A percentile compares a stretch with the other conserved stretches of the same genome.
Evolutionary conservation across 2,888 invertebrate species (phyloP).

Genomic region (Melanophora roralis): DNA sequence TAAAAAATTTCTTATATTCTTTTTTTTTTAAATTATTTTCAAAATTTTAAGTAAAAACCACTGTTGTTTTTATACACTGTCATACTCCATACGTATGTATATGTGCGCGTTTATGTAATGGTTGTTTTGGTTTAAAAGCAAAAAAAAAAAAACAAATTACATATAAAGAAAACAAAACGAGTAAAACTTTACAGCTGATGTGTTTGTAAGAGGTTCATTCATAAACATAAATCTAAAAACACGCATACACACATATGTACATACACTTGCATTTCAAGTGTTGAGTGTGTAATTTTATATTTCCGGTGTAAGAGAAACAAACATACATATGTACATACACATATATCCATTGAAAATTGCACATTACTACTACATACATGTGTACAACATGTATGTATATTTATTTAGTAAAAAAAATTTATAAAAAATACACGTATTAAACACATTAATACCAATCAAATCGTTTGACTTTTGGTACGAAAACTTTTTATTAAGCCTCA

Average conservation of each 20-base stretch:
- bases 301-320: constrained; percentile 72
- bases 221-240: constrained; percentile 1
- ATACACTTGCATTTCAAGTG: constrained; percentile 69
- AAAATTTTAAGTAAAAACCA: no score
- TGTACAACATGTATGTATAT: no score
- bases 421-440: constrained; percentile 6
- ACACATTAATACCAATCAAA: constrained; percentile 38
- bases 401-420: not conserved
- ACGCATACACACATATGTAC: constrained; percentile 47
- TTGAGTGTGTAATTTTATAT: constrained; percentile 77
- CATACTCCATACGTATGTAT: no score
- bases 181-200: constrained; percentile 53
- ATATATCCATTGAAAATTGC: constrained; percentile 4
- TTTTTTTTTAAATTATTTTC: constrained; percentile 13
- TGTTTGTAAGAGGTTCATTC: constrained; percentile 45
- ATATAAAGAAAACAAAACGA: not conserved
- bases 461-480: constrained; percentile 31
- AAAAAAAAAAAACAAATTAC: not conserved
- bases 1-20: no score
- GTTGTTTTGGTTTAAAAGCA: no score
- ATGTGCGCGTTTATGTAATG: no score
- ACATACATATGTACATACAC: not conserved
- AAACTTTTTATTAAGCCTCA: not conserved
- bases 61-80: no score
- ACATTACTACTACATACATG: no score